Base-by-base conservation (phyloP, 2,888 invertebrate species). In the Onthophagus sagittarius region DNA sequence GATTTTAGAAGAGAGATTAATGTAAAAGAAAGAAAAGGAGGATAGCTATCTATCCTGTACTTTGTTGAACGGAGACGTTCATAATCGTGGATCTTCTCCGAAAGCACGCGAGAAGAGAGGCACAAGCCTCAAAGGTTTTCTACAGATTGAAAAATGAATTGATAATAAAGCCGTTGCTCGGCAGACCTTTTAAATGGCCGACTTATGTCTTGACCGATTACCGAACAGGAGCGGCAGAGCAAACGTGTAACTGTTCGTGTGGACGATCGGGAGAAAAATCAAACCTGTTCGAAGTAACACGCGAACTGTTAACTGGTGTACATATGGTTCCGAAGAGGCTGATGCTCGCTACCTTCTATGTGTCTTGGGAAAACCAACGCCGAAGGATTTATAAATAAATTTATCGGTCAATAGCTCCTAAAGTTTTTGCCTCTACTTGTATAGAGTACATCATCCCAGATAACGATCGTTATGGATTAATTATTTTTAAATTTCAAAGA, bases 71-170 rank as follows among this genome's bases (percentile, higher is more conserved):
- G 23, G 23, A 23, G 23, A 23, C 3, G 39, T 53, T 53, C 11
- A 53, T 53, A 11, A 11, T 1, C 39, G 39, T 53, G 39, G 39
- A 11, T 53, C 39, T 53, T 53, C 39, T 53, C 11, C 39, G 11
- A 11, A 53, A 53, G 39, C 7, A 11, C 67, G 15, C 67, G 23
- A 23, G 23, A 23, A 23, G 23, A 23, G 23, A 23, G 23, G 23
- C 23, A 23, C 23, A 23, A 5, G 31, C 23, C 15, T 67, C 31
- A 67, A 67, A 67, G 67, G 67, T 11, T 67, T 67, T 67, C 67
- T 67, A 23, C 67, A 67, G 67, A 67, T 67, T 67, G 67, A 67
- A 67, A 67, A 67, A 67, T 67, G 67, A 67, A 67, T 67, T 67
- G 67, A 67, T 67, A 67, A 67, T 67, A 67, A 67, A 67, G 39